Base-by-base conservation (phyloP, 2,113 vertebrate genomes). In the Carassius carassius region DNA sequence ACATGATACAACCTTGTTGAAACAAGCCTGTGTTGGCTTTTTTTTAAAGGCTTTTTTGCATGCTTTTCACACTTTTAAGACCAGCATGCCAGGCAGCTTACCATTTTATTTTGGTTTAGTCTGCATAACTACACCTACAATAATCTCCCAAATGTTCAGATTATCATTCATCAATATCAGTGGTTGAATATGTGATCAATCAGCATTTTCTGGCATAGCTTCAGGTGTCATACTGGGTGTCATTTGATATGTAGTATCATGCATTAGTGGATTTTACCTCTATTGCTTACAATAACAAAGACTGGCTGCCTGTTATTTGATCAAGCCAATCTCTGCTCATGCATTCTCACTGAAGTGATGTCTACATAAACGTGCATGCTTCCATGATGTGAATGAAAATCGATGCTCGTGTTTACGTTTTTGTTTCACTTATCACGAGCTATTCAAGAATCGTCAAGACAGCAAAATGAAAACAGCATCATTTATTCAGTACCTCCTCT, bases 401-500 rank as follows among this genome's bases (percentile, higher is more conserved):
- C 9, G 25, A 37, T 17, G 58, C 35, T 44, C 77, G 29, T 65
- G 23, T 47, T 65, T 80, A 65, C 32, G n/a, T 3, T 41, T 47
- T 73, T 37, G 60, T 63, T 25, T 25, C 10, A 6, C 13, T 32
- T 25, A 63, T 63, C 23, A 25, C 60, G 60, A 10, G 60, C 10
- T 44, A n/a, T 72, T 14, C 41, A 41, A 19, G 17, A 35, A 70
- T 72, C 32, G 35, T 72, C 32, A 72, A 17, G 63, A 35, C 63
- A 32, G 51, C 17, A 54, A 67, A 32, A 85, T 32, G 63, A 37
- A n/a, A 35, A 60, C 69, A 73, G 21, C 58, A 49, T 13, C 6
- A 29, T 44, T 70, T 6, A 13, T 58, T 11, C 17, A 83, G 3
- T 91, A 92, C 94, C 94, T 95, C 94, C 87, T 94, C 94, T 86